Evolutionary conservation across 1,140 invertebrate species (phyloP).

Genomic region (Trichogramma pretiosum): DNA sequence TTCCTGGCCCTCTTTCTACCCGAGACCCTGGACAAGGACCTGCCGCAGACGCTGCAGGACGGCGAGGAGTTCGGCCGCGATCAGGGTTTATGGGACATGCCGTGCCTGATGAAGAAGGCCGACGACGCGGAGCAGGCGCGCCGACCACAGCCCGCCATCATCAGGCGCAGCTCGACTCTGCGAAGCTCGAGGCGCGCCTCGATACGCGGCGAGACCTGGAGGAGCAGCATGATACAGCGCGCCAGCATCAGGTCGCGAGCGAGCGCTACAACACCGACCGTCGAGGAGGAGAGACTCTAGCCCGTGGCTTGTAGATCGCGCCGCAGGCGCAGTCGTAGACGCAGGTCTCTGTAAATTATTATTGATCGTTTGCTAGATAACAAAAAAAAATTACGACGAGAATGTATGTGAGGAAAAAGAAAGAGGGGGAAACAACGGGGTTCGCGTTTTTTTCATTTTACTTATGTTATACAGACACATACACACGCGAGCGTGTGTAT

Average conservation of each 20-base stretch:
- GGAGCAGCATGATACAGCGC: constrained; percentile 57
- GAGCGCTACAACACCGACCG: constrained; percentile 10
- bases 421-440: too few species aligned
- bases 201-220: constrained; percentile 52
- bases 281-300: constrained; percentile 28
- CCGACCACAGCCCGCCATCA: constrained; percentile 26
- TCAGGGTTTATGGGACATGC: constrained; percentile 69
- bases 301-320: too few species aligned
- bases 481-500: too few species aligned
- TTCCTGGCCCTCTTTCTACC: constrained; percentile 65
- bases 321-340: too few species aligned
- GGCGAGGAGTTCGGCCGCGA: constrained; percentile 75
- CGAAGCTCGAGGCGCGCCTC: constrained; percentile 50
- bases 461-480: too few species aligned
- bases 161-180: constrained; percentile 28
- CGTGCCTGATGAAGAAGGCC: constrained; percentile 55
- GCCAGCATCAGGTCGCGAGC: constrained; percentile 34
- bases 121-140: constrained; percentile 29
- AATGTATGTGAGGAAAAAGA: too few species aligned
- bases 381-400: too few species aligned
- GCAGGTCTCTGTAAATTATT: too few species aligned
- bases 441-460: too few species aligned
- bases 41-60: constrained; percentile 74
- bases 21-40: constrained; percentile 72
- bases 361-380: too few species aligned